These are phyloP conservation scores for Meles meles DNA, from an alignment of 2,113 vertebrate genomes.

Conservation along the genomic window DNA sequence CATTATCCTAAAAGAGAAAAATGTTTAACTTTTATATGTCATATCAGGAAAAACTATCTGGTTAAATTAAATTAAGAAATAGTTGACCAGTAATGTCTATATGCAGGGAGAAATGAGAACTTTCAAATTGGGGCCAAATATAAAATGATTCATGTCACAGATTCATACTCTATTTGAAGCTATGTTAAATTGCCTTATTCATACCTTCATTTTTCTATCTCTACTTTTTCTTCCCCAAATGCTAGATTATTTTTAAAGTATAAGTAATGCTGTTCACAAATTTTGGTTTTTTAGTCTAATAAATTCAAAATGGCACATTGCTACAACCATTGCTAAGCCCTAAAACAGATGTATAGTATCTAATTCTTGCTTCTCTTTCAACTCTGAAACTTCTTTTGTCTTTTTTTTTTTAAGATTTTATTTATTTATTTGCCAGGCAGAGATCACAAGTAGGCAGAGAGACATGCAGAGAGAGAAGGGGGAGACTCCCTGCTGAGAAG, in stretches of 20 bases:
- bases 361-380: conserved; percentile 24
- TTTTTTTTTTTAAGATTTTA: too few species aligned
- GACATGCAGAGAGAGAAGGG: too few species aligned
- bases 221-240: neutral
- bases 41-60: neutral
- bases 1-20: neutral
- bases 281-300: neutral
- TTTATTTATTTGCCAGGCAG: too few species aligned
- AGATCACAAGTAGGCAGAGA: too few species aligned
- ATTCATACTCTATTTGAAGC: neutral
- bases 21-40: neutral
- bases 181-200: neutral
- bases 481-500: too few species aligned
- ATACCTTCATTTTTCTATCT: neutral
- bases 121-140: neutral
- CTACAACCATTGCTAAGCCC: neutral
- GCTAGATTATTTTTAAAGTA: neutral
- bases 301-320: neutral
- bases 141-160: neutral
- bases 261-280: neutral
- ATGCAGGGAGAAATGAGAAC: neutral
- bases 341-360: neutral
- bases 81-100: neutral
- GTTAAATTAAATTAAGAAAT: neutral
- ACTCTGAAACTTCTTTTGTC: neutral